Conservation (phyloP, 2,113 vertebrate species). For the Proteles cristata region DNA sequence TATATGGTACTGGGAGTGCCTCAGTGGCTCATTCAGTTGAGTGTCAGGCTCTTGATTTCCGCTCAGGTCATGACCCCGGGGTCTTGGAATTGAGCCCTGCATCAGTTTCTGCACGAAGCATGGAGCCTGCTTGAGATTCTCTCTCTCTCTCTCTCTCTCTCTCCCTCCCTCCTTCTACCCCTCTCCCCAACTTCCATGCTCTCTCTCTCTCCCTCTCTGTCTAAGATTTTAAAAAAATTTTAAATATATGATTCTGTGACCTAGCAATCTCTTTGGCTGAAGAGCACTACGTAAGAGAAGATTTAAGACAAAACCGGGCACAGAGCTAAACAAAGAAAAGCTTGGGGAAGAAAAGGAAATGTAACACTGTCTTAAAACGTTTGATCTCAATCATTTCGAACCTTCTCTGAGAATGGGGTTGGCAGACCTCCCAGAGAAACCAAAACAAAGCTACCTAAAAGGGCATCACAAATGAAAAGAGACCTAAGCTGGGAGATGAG, state of each 20-base stretch:
- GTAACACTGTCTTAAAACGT: conserved; percentile 66
- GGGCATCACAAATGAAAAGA: conserved; percentile 47
- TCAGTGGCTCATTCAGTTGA: too few relatives aligned
- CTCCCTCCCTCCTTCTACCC: too few relatives aligned
- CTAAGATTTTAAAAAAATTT: neutral
- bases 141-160: too few relatives aligned
- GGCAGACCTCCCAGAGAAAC: conserved; percentile 77
- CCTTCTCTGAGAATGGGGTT: conserved; percentile 61
- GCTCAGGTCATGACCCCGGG: too few relatives aligned
- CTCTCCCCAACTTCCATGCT: too few relatives aligned
- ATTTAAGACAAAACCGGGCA: conserved; percentile 27
- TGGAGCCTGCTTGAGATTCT: too few relatives aligned
- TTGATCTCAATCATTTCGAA: conserved; percentile 71
- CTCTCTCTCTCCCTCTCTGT: too few relatives aligned
- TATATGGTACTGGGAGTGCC: neutral
- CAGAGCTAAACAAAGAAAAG: conserved; percentile 53
- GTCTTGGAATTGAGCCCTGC: too few relatives aligned
- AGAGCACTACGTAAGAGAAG: conserved; percentile 22
- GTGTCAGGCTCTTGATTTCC: too few relatives aligned
- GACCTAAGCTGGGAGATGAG: conserved; percentile 56
- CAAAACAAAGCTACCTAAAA: conserved; percentile 73
- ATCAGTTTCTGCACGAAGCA: too few relatives aligned
- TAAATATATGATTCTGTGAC: conserved; percentile 19
- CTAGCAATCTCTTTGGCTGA: conserved; percentile 6
- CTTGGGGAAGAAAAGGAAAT: conserved; percentile 54